phyloP scores from a whole-genome alignment of 2,113 vertebrate species.

The Irena cyanogastra region DNA sequence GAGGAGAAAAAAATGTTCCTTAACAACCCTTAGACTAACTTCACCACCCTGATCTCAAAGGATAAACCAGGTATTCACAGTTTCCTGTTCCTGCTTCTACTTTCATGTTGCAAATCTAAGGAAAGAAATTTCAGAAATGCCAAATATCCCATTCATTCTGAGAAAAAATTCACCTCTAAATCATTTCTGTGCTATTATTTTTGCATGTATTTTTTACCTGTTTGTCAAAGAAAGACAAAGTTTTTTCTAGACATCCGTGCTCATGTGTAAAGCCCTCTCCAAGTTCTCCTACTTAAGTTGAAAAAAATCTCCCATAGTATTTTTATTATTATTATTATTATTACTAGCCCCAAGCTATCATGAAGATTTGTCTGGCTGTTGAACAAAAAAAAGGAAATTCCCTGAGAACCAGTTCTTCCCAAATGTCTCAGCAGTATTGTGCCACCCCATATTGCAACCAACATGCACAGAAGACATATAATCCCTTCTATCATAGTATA shows the following conservation, averaged over 20 bases:
- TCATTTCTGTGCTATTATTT: not conserved
- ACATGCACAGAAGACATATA: not conserved
- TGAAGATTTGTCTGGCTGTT: not conserved
- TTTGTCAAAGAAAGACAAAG: not conserved
- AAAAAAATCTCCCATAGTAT: no score
- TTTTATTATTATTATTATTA: not conserved
- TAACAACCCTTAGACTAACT: not conserved
- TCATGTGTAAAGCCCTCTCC: not conserved
- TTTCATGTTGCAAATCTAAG: not conserved
- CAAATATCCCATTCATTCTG: not conserved
- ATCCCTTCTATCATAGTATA: not conserved
- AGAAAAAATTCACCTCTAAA: not conserved
- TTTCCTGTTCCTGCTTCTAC: not conserved
- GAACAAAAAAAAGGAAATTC: not conserved
- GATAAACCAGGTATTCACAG: not conserved
- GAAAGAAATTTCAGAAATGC: not conserved
- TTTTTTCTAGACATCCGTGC: not conserved
- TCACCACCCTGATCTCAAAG: not conserved
- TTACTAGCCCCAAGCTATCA: not conserved
- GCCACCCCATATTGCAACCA: not conserved
- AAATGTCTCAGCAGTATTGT: not conserved
- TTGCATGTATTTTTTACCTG: not conserved
- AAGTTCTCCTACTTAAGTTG: no score
- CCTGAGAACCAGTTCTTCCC: not conserved
- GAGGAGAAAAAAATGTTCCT: not conserved